These are phyloP conservation scores for Bombus pascuorum DNA, from an alignment of 1,140 invertebrate species.

Conservation along the genomic window DNA sequence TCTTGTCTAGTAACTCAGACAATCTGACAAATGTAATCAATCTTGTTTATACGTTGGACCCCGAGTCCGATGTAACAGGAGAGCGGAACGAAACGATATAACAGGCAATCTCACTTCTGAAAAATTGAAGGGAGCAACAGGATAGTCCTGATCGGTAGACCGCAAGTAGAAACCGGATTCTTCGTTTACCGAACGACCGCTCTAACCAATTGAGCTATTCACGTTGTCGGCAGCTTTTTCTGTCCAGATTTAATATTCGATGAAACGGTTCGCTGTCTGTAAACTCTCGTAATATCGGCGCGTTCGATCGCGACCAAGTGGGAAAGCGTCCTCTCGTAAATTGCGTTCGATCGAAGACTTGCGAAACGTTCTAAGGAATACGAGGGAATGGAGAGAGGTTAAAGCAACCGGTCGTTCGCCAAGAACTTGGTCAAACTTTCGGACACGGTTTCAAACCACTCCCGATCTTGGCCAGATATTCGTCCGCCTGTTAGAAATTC, in stretches of 20 bases:
- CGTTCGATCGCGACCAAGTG: not conserved
- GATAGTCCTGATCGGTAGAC: not conserved
- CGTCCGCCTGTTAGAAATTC: constrained; percentile 7
- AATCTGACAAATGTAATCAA: not conserved
- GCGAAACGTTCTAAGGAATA: not conserved
- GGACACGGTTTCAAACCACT: not conserved
- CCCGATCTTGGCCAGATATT: constrained; percentile 4
- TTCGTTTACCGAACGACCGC: not conserved
- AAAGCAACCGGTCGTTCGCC: constrained; percentile 5
- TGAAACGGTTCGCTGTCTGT: not conserved
- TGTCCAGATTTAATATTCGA: not conserved
- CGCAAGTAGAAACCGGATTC: constrained; percentile 26
- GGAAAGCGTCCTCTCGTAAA: not conserved
- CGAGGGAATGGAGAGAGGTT: constrained; percentile 5
- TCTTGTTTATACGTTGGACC: not conserved
- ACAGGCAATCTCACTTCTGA: not conserved
- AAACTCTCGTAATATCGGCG: not conserved
- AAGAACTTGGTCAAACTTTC: constrained; percentile 22
- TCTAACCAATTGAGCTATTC: constrained; percentile 19
- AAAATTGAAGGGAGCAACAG: not conserved
- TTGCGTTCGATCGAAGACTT: not conserved
- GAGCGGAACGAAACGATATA: not conserved
- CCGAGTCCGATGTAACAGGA: not conserved
- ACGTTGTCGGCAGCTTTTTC: not conserved
- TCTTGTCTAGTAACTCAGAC: not conserved